Evolutionary conservation across 2,888 invertebrate species (phyloP), one percentile per base, ranked within the genome.

Genomic region (Xylophagus ater): DNA sequence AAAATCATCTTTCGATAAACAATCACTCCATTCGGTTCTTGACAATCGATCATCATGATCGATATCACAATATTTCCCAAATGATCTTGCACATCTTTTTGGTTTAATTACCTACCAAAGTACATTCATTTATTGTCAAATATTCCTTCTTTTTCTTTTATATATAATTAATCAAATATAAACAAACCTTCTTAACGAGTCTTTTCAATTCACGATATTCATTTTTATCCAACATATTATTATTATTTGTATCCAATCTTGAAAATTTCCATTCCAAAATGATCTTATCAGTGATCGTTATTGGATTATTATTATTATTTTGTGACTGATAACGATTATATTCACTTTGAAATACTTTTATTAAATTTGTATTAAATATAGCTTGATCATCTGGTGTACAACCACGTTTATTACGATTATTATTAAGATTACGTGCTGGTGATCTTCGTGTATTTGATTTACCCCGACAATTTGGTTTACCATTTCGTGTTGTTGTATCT

Each of bases 231-330:
- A 94, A 67, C 40, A 74, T 68, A 34, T 77, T 75, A 64, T 90
- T 87, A 33, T 71, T 70, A 63, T 94, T 83, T 45, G 69, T 68
- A 64, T 96, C 94, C 53, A 94, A 70, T 45, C 78, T 75, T 17
- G 72, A 67, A 61, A 94, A 96, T 65, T 94, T 93, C 94, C 94
- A 96, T 47, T 82, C 79, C 10, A 89, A 69, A 0, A 89, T 81
- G 10, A 61, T 55, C 13, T 66, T 61, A 18, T 76, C 73, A 9
- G 54, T 55, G 13, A 61, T 59, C 20, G 57, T 54, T 12, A 41
- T 37, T 2, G 42, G 35, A 20, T 33, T 40, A 14, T 62, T 26
- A 9, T 26, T 26, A 19, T 14, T 12, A 24, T 14, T 9, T 30
- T 56, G 50, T 3, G 60, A 43, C n/a, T 56, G 50, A 42, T 54